Evolutionary conservation across 2,113 vertebrate species (phyloP).

Genomic region (Columba livia): DNA sequence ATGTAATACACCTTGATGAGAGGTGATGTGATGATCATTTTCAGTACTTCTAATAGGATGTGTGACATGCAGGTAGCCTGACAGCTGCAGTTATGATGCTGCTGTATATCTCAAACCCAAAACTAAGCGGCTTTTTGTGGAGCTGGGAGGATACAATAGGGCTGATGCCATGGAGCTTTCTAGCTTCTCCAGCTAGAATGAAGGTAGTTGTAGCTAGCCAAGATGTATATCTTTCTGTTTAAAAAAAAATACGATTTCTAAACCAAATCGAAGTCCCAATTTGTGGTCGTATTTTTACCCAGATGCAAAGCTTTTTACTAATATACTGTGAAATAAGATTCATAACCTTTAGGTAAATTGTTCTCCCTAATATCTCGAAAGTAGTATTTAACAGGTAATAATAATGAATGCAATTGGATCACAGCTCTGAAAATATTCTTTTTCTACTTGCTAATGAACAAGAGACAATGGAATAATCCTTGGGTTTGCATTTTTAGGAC

Average conservation of each 20-base stretch:
- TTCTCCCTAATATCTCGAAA: not conserved
- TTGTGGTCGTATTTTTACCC: not conserved
- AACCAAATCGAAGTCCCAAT: not conserved
- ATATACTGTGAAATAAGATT: constrained; percentile 30
- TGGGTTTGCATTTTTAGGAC: not conserved
- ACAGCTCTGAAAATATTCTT: not conserved
- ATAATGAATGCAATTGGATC: not conserved
- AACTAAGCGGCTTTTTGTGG: not conserved
- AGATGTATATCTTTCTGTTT: not conserved
- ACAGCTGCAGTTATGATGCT: not conserved
- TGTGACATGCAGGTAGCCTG: not conserved
- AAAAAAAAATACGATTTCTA: not conserved
- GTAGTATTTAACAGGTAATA: constrained; percentile 9
- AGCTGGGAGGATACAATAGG: not conserved
- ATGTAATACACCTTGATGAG: constrained; percentile 5
- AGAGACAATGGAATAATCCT: not conserved
- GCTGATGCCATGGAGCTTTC: not conserved
- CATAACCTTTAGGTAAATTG: constrained; percentile 15
- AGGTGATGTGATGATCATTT: not conserved
- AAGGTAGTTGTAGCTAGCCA: not conserved
- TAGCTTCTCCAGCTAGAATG: not conserved
- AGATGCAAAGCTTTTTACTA: not conserved
- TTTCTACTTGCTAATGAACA: not conserved
- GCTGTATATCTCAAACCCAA: not conserved
- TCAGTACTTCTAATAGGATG: not conserved